Conservation (phyloP, 1,140 invertebrate genomes). For the Drosophila tropicalis region DNA sequence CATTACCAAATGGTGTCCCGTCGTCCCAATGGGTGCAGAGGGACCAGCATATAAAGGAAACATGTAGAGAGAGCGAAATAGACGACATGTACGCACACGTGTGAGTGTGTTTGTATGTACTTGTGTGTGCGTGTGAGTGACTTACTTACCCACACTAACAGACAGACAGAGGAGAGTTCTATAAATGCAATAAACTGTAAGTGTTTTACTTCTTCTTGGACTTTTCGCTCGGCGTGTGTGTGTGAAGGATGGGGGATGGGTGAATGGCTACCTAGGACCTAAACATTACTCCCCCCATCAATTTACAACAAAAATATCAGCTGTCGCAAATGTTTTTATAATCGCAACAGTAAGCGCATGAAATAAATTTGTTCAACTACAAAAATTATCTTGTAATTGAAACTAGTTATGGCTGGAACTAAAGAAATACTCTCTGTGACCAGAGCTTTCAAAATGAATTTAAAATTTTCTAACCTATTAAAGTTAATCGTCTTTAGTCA, state of each 20-base stretch:
- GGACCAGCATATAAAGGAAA: background rate
- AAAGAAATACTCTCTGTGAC: background rate
- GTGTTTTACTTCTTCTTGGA: conserved; percentile 63
- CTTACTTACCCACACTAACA: conserved; percentile 43
- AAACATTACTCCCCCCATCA: conserved; percentile 40
- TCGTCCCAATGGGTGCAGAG: conserved; percentile 61
- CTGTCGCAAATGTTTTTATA: conserved; percentile 78
- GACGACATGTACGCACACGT: conserved; percentile 30
- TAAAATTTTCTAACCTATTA: no score
- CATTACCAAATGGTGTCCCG: conserved; percentile 80
- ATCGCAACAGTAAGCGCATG: conserved; percentile 43
- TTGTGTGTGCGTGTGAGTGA: conserved; percentile 29
- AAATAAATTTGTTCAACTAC: conserved; percentile 39
- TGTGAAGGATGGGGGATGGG: background rate
- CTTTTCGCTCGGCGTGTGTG: conserved; percentile 25
- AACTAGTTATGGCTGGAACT: background rate
- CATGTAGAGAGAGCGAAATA: background rate
- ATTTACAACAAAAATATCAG: conserved; percentile 62
- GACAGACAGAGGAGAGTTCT: conserved; percentile 34
- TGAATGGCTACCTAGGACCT: background rate
- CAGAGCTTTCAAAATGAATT: no score
- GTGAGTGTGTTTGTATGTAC: conserved; percentile 16
- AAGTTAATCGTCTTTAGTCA: no score
- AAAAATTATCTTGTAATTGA: conserved; percentile 7
- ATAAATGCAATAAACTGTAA: conserved; percentile 79